phyloP scores from a whole-genome alignment of 1,140 invertebrate species.

The Drosophila obscura region DNA sequence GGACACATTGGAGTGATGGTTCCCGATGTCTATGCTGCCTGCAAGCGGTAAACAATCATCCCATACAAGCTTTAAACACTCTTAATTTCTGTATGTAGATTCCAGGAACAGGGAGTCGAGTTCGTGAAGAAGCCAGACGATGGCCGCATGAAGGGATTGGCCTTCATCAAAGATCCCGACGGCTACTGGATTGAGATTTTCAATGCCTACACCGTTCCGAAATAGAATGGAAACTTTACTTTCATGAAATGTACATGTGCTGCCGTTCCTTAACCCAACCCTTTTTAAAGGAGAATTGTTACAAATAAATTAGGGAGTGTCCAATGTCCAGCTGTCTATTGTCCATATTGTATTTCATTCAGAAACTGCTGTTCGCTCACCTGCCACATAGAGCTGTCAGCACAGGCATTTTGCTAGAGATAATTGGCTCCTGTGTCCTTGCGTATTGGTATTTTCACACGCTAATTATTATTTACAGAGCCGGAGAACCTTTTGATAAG shows the following conservation, averaged over 20 bases:
- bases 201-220: constrained; percentile 87
- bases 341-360: constrained; percentile 5
- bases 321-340: constrained; percentile 5
- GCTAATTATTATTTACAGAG: constrained; percentile 80
- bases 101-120: constrained; percentile 93
- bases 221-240: constrained; percentile 85
- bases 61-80: background rate
- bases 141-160: constrained; percentile 96
- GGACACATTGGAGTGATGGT: constrained; percentile 96
- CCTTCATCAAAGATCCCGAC: constrained; percentile 97
- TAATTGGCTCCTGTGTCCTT: constrained; percentile 67
- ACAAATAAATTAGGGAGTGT: constrained; percentile 29
- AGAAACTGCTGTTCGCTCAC: background rate
- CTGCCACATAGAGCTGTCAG: constrained; percentile 27
- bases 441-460: constrained; percentile 66
- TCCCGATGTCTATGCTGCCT: constrained; percentile 94
- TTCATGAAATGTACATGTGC: constrained; percentile 12
- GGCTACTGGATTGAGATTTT: constrained; percentile 99
- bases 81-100: constrained; percentile 81
- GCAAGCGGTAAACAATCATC: constrained; percentile 85
- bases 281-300: constrained; percentile 5
- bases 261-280: constrained; percentile 28
- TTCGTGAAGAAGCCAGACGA: constrained; percentile 96
- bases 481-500: constrained; percentile 54
- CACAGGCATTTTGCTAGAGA: constrained; percentile 21